Evolutionary conservation across 2,888 invertebrate species (phyloP).

Genomic region (Cataglyphis albicans): DNA sequence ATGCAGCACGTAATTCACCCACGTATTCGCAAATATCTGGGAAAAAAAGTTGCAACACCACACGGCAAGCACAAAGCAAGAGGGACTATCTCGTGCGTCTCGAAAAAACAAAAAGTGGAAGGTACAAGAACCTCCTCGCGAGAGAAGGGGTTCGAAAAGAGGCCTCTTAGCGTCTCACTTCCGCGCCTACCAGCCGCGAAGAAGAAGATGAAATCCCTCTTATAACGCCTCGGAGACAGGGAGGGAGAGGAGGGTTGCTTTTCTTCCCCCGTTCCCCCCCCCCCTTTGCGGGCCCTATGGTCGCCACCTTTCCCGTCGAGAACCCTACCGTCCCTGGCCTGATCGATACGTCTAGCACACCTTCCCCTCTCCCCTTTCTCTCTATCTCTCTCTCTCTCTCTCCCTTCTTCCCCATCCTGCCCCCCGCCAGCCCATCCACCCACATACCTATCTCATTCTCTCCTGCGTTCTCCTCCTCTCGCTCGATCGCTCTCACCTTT

Average conservation of each 20-base stretch:
- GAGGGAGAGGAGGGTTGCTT: not conserved
- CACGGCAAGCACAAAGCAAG: not conserved
- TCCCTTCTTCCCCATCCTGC: too few species aligned
- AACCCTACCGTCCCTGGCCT: slow-evolving; percentile 74
- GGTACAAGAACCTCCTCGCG: slow-evolving; percentile 18
- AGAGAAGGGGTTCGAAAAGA: slow-evolving; percentile 34
- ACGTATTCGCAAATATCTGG: not conserved
- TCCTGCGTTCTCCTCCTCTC: slow-evolving; percentile 34
- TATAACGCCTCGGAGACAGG: slow-evolving; percentile 72
- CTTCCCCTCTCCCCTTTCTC: slow-evolving; percentile 56
- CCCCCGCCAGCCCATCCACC: slow-evolving; percentile 17
- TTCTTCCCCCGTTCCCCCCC: slow-evolving; percentile 52
- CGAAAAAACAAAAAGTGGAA: slow-evolving; percentile 38
- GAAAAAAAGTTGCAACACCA: not conserved
- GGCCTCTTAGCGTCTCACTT: slow-evolving; percentile 70
- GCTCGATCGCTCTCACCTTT: slow-evolving; percentile 31
- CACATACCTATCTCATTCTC: slow-evolving; percentile 33
- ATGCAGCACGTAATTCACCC: not conserved
- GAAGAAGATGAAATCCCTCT: slow-evolving; percentile 77
- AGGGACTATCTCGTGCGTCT: slow-evolving; percentile 5
- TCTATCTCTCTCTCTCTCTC: not conserved
- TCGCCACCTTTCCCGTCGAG: slow-evolving; percentile 59
- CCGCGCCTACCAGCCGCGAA: slow-evolving; percentile 80
- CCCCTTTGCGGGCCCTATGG: slow-evolving; percentile 7
- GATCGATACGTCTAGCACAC: slow-evolving; percentile 84